These are phyloP conservation scores for Eulacestoma nigropectus DNA, from an alignment of 2,113 vertebrate genomes.

Conservation along the genomic window DNA sequence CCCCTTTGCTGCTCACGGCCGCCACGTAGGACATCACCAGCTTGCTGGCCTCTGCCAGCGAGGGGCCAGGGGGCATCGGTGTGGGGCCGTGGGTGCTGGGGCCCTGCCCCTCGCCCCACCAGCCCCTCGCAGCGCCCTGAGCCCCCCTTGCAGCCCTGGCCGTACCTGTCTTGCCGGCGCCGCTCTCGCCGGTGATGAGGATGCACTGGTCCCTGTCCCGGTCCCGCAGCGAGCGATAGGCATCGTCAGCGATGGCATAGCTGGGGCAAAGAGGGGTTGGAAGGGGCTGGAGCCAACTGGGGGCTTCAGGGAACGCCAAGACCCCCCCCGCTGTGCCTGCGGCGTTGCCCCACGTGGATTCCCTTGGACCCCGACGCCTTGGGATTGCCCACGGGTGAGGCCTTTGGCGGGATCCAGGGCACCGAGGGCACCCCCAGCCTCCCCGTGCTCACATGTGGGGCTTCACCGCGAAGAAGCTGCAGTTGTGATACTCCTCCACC, in stretches of 20 bases:
- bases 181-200: conserved; percentile 80
- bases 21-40: conserved; percentile 82
- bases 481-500: conserved; percentile 69
- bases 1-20: conserved; percentile 73
- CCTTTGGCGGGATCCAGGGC: background rate
- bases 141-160: accelerated
- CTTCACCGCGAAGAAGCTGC: conserved; percentile 72
- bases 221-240: conserved; percentile 72
- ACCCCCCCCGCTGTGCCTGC: accelerated
- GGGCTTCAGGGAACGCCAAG: background rate
- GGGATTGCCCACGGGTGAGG: accelerated
- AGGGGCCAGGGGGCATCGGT: background rate
- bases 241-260: conserved; percentile 76
- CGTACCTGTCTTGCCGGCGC: conserved; percentile 79
- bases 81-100: background rate
- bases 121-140: accelerated
- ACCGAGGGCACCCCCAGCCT: accelerated
- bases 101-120: accelerated
- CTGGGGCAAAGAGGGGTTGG: background rate
- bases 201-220: conserved; percentile 77
- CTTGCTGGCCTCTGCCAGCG: conserved; percentile 75
- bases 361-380: accelerated
- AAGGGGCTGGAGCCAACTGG: background rate
- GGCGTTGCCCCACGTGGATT: accelerated
- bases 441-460: conserved; percentile 74